These are phyloP conservation scores for Cantharis flavilabris DNA, from an alignment of 2,888 invertebrate species.

Conservation along the genomic window DNA sequence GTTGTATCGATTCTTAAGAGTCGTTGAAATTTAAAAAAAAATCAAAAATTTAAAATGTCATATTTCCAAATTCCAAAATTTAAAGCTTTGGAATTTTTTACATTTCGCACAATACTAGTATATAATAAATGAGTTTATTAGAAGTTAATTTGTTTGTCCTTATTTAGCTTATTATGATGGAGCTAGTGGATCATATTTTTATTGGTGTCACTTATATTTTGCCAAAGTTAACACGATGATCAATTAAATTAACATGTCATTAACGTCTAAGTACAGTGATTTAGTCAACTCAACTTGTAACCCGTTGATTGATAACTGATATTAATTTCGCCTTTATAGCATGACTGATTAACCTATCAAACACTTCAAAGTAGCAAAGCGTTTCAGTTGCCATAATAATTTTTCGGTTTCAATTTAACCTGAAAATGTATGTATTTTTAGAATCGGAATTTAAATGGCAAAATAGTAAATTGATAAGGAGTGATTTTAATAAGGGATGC, in stretches of 20 bases:
- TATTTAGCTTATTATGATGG: neutral
- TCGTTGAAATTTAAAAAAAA: neutral
- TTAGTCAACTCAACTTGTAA: constrained; percentile 41
- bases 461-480: constrained; percentile 10
- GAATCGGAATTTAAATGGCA: neutral
- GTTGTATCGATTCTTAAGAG: neutral
- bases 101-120: no score
- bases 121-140: neutral
- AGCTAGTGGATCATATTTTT: neutral
- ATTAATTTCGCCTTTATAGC: constrained; percentile 43
- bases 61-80: no score
- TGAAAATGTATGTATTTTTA: neutral
- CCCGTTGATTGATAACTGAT: constrained; percentile 42
- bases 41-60: neutral
- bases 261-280: constrained; percentile 41
- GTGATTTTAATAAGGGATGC: constrained; percentile 36
- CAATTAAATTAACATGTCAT: constrained; percentile 43
- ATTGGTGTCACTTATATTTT: constrained; percentile 2
- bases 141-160: neutral
- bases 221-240: constrained; percentile 31
- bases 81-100: no score
- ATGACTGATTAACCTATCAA: constrained; percentile 46
- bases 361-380: constrained; percentile 23
- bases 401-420: neutral
- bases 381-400: neutral